A percentile compares a stretch with the other conserved stretches of the same genome.
Conservation (phyloP, 2,888 invertebrate species). For the Adineta ricciae region DNA sequence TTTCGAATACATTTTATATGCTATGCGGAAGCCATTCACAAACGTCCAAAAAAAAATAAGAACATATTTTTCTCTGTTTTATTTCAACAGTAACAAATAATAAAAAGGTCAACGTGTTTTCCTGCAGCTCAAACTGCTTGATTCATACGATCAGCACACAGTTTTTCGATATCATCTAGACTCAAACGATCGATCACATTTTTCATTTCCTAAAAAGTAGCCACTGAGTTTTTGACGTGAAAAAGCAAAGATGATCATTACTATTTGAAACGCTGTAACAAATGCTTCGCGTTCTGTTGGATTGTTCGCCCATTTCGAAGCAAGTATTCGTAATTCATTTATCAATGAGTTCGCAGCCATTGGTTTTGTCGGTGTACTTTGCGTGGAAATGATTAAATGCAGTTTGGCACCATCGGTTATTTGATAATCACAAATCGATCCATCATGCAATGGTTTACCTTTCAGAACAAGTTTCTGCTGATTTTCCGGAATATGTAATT, state of each 20-base stretch:
- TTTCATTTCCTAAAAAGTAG: not conserved
- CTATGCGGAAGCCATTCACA: too few species aligned
- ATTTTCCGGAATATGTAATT: not conserved
- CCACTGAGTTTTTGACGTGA: too few species aligned
- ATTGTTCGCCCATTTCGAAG: not conserved
- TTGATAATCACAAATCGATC: not conserved
- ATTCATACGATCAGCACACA: not conserved
- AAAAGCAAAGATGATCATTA: not conserved
- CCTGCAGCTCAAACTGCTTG: not conserved
- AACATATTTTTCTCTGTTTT: too few species aligned
- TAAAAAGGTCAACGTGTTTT: not conserved
- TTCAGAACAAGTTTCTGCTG: conserved; percentile 3
- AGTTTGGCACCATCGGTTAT: not conserved
- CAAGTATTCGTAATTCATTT: not conserved
- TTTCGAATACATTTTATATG: too few species aligned
- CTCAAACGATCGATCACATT: not conserved
- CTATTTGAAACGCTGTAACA: not conserved
- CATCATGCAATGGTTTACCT: not conserved
- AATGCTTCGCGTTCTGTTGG: not conserved
- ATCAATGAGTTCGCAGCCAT: not conserved
- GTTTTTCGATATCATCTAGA: conserved; percentile 10
- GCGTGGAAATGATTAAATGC: not conserved
- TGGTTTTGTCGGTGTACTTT: not conserved
- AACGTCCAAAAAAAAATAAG: too few species aligned
- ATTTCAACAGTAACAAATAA: too few species aligned